Evolutionary conservation across 2,113 vertebrate species (phyloP), one percentile per base, ranked within the genome.

Genomic region (Centropus unirufus): DNA sequence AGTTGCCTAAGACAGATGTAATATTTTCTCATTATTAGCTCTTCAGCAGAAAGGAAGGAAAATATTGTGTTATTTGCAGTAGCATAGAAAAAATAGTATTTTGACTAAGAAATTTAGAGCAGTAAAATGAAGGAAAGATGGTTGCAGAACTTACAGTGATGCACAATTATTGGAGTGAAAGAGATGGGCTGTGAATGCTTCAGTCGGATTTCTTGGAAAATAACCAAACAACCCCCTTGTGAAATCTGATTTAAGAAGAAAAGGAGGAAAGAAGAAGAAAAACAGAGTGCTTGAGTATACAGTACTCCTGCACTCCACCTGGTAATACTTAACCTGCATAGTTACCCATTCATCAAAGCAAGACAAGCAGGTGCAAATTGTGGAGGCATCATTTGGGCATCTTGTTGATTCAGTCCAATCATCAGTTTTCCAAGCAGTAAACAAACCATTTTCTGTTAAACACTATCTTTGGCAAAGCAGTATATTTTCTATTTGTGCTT

Each of bases 1-100:
- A 89, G 92, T 96, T 97, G 96, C 88, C 95, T 95, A 94, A 97
- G 93, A 96, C 80, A 97, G 79, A 90, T 86, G 92, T 88, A 97
- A 95, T 97, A 98, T 98, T 98, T 98, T 97, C 96, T 98, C 94
- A 97, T 98, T 98, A 98, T 97, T 98, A 97, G 70, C 81, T 96
- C 92, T 95, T 97, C 89, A 87, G 91, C 75, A 95, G 89, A 93
- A 82, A 95, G 46, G 63, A 95, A 97, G 94, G 74, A 52, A 67
- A 72, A 29, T 86, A 84, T 82, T 44, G 0, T 91, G 80, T 95
- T 96, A 84, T 96, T 96, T 94, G 83, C 86, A 93, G 79, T 92
- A 87, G 95, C 77, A 89, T 32, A 40, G 83, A 97, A 93, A 89
- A 97, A 95, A 54, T 46, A 55, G 62, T 69, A 94, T 93, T 97